A percentile compares a stretch with the other conserved stretches of the same genome.
These are phyloP conservation scores for Cantharis lateralis DNA, from an alignment of 2,888 invertebrate species.

Conservation along the genomic window DNA sequence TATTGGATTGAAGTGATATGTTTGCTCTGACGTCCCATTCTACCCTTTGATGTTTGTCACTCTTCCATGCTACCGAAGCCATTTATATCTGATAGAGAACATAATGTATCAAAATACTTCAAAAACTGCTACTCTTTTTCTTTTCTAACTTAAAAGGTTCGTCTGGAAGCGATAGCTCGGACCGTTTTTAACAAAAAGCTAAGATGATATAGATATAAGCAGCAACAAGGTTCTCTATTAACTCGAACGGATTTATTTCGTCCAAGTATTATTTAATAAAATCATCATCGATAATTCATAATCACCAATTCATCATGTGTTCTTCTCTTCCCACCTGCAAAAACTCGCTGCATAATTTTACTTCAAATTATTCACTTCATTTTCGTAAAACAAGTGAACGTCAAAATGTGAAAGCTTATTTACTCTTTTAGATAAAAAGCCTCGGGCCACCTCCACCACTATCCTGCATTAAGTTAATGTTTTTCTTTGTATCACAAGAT, in stretches of 20 bases:
- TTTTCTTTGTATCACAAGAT: background rate
- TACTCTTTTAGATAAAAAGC: background rate
- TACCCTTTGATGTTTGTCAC: slow-evolving; percentile 29
- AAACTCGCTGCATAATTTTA: background rate
- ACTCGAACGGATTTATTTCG: background rate
- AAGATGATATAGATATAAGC: slow-evolving; percentile 5
- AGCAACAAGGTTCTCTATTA: background rate
- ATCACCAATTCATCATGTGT: background rate
- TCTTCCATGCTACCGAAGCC: slow-evolving; percentile 28
- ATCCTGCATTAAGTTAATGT: background rate
- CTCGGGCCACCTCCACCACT: background rate
- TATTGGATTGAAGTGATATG: slow-evolving; percentile 37
- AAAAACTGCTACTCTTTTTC: slow-evolving; percentile 18
- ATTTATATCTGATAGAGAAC: slow-evolving; percentile 31
- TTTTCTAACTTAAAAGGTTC: slow-evolving; percentile 14
- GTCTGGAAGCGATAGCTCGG: slow-evolving; percentile 11
- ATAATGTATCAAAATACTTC: slow-evolving; percentile 26
- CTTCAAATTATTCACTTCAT: background rate
- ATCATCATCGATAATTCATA: background rate
- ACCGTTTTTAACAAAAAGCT: background rate
- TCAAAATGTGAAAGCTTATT: background rate
- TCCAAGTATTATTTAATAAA: background rate
- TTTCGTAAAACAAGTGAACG: background rate
- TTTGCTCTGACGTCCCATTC: slow-evolving; percentile 32
- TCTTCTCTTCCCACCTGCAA: background rate